Percentiles rank a stretch among this genome's conserved stretches.
Evolutionary conservation across 2,113 vertebrate species (phyloP).

Genomic region (Hyla sarda): DNA sequence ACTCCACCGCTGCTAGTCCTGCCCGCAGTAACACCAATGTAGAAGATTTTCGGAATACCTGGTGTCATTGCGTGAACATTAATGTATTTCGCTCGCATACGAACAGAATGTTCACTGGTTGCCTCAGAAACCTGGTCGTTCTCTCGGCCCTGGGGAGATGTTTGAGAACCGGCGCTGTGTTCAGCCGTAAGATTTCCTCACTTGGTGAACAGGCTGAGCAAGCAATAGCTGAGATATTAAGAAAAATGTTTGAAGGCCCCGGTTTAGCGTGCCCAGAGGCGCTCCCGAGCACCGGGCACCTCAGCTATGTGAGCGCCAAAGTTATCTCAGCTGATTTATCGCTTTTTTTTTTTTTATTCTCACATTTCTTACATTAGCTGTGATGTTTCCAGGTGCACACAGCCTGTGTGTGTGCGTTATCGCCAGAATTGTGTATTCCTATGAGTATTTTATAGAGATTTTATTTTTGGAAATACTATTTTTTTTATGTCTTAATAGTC

Average conservation of each 20-base stretch:
- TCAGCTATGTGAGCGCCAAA: background rate
- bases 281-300: background rate
- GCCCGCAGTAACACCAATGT: background rate
- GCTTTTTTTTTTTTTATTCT: background rate
- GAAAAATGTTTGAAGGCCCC: background rate
- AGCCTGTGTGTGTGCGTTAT: background rate
- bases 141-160: conserved; percentile 36
- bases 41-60: background rate
- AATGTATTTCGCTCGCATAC: background rate
- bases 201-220: conserved; percentile 38
- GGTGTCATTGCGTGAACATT: background rate
- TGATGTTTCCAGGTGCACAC: background rate
- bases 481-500: no score
- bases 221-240: conserved; percentile 29
- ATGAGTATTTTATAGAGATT: no score
- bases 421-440: background rate
- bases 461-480: no score
- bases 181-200: conserved; percentile 11
- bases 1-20: no score
- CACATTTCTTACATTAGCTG: background rate
- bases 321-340: background rate
- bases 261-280: background rate
- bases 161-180: conserved; percentile 1
- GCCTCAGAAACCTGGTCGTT: conserved; percentile 43
- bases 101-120: conserved; percentile 30